Evolutionary conservation across 2,797 vertebrate species (phyloP).

Genomic region (Pantherophis vulpinus): DNA sequence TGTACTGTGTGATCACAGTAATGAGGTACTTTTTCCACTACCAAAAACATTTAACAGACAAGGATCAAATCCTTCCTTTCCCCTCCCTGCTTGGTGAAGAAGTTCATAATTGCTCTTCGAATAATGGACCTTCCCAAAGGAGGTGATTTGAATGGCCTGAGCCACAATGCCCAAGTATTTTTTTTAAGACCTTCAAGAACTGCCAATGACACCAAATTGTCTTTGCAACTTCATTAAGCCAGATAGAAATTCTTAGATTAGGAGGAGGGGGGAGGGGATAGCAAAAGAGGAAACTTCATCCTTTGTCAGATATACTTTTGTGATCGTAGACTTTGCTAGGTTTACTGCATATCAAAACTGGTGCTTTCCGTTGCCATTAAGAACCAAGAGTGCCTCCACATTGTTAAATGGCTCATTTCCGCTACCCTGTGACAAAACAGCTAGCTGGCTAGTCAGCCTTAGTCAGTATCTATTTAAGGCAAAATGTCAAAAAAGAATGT

Average conservation of each 20-base stretch:
- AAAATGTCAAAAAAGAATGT: slow-evolving; percentile 99
- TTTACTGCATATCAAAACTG: slow-evolving; percentile 71
- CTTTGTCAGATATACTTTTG: slow-evolving; percentile 79
- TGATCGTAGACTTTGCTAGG: slow-evolving; percentile 73
- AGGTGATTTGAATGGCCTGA: slow-evolving; percentile 45
- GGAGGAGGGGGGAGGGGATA: slow-evolving; percentile 57
- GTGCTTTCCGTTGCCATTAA: slow-evolving; percentile 69
- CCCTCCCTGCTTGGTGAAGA: slow-evolving; percentile 42
- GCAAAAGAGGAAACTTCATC: slow-evolving; percentile 70
- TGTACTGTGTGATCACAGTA: slow-evolving; percentile 42
- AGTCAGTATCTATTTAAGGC: slow-evolving; percentile 98
- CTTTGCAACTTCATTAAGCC: slow-evolving; percentile 70
- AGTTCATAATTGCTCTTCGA: slow-evolving; percentile 62
- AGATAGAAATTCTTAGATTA: slow-evolving; percentile 71
- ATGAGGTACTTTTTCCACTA: slow-evolving; percentile 32
- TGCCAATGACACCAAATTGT: slow-evolving; percentile 69
- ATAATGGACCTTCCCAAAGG: slow-evolving; percentile 60
- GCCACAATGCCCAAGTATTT: slow-evolving; percentile 65
- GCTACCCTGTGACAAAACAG: slow-evolving; percentile 80
- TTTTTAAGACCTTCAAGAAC: slow-evolving; percentile 69
- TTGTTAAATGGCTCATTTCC: slow-evolving; percentile 77
- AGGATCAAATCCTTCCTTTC: slow-evolving; percentile 45
- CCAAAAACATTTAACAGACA: neutral
- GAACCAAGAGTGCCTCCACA: slow-evolving; percentile 72
- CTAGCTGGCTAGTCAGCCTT: slow-evolving; percentile 96